Evolutionary conservation across 2,888 invertebrate genomes (phyloP).

Genomic region (Ormyrus rosae): DNA sequence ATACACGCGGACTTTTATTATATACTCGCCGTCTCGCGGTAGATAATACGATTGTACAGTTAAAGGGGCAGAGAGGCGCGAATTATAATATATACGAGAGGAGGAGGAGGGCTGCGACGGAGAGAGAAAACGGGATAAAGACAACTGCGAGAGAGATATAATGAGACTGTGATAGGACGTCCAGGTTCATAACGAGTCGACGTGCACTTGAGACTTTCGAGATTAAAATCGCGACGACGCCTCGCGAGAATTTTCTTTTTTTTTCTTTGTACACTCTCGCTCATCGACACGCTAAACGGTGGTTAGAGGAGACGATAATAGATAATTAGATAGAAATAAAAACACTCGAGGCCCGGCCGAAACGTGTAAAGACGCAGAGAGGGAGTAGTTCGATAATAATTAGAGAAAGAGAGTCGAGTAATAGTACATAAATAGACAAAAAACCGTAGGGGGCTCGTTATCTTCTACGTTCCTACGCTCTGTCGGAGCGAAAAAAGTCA

Average conservation of each 20-base stretch:
- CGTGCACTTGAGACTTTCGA: conserved; percentile 8
- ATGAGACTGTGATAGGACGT: conserved; percentile 57
- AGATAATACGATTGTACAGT: no score
- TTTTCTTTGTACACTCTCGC: not conserved
- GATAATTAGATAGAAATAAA: conserved; percentile 8
- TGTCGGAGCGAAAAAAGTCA: conserved; percentile 60
- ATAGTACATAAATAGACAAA: conserved; percentile 5
- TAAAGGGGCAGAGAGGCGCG: no score
- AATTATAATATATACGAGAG: no score
- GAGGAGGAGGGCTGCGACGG: no score
- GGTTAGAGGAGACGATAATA: not conserved
- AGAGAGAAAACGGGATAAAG: not conserved
- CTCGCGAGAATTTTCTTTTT: conserved; percentile 19
- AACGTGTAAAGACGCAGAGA: conserved; percentile 10
- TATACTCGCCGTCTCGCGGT: not conserved
- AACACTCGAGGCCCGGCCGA: not conserved
- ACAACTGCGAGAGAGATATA: conserved; percentile 47
- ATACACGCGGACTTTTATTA: not conserved
- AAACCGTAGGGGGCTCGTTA: conserved; percentile 13
- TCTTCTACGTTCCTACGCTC: conserved; percentile 41
- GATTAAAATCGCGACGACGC: conserved; percentile 5
- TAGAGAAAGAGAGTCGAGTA: not conserved
- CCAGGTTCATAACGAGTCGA: not conserved
- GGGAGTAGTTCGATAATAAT: conserved; percentile 8
- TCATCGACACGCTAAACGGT: conserved; percentile 36